Conservation (phyloP, 2,113 vertebrate genomes). For the Antechinus stuartii region DNA sequence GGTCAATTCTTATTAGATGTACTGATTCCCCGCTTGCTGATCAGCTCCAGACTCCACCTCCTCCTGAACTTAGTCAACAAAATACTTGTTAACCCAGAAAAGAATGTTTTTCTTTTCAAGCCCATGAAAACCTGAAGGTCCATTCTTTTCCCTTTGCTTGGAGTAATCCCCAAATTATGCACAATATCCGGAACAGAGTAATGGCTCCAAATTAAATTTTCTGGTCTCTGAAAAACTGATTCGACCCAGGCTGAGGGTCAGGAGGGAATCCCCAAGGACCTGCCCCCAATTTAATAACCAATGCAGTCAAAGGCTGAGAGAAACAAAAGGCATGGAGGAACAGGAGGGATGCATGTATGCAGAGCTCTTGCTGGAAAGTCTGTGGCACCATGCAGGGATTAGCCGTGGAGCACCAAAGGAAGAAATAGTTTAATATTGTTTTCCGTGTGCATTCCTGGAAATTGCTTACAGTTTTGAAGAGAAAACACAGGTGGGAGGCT, state of each 20-base stretch:
- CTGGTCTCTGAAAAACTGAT: slow-evolving; percentile 55
- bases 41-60: slow-evolving; percentile 41
- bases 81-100: not conserved
- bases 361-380: not conserved
- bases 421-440: not conserved
- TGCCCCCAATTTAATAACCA: not conserved
- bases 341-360: not conserved
- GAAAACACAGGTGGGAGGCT: not conserved
- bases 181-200: slow-evolving; percentile 43
- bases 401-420: not conserved
- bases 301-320: not conserved
- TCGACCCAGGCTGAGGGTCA: not conserved
- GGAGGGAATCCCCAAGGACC: not conserved
- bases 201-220: slow-evolving; percentile 7
- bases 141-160: not conserved
- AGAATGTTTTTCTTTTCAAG: not conserved
- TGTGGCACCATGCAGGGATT: not conserved
- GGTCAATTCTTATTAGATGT: slow-evolving; percentile 46
- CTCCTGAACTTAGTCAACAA: slow-evolving; percentile 29
- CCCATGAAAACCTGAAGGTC: not conserved
- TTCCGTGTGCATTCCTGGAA: not conserved
- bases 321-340: not conserved
- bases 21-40: not conserved
- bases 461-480: not conserved
- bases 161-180: not conserved